Evolutionary conservation across 2,888 invertebrate genomes (phyloP).

Genomic region (Mimas tiliae): DNA sequence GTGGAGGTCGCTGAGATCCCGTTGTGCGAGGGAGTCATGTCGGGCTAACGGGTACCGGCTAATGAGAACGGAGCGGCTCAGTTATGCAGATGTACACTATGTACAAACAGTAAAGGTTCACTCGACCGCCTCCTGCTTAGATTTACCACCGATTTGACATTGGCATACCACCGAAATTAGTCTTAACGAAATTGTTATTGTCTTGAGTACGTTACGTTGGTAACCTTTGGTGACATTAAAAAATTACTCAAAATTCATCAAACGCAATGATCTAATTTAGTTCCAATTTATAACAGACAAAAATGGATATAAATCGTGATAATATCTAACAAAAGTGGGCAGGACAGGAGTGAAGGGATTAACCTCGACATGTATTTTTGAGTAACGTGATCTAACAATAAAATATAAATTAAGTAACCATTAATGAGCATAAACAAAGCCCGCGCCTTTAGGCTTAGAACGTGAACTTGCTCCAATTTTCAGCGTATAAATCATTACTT

Average conservation of each 20-base stretch:
- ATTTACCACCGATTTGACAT: slow-evolving; percentile 1
- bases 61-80: slow-evolving; percentile 78
- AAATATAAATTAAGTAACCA: slow-evolving; percentile 19
- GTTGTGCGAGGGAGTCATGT: slow-evolving; percentile 65
- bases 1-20: slow-evolving; percentile 55
- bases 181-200: too few relatives aligned
- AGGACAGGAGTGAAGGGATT: slow-evolving; percentile 23
- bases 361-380: slow-evolving; percentile 25
- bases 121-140: slow-evolving; percentile 23
- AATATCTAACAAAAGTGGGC: slow-evolving; percentile 21
- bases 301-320: slow-evolving; percentile 21
- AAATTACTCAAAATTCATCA: slow-evolving; percentile 3
- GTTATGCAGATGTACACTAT: slow-evolving; percentile 36
- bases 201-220: not conserved
- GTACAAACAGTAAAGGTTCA: slow-evolving; percentile 25
- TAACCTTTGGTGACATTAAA: slow-evolving; percentile 17
- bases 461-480: slow-evolving; percentile 21
- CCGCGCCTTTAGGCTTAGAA: not conserved
- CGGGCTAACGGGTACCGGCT: slow-evolving; percentile 76
- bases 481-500: slow-evolving; percentile 8
- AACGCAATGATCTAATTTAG: slow-evolving; percentile 3
- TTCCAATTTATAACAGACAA: slow-evolving; percentile 6
- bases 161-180: not conserved
- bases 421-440: slow-evolving; percentile 19
- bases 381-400: slow-evolving; percentile 23